Conservation (phyloP, 2,113 vertebrate genomes). For the Leptobrachium leishanense region DNA sequence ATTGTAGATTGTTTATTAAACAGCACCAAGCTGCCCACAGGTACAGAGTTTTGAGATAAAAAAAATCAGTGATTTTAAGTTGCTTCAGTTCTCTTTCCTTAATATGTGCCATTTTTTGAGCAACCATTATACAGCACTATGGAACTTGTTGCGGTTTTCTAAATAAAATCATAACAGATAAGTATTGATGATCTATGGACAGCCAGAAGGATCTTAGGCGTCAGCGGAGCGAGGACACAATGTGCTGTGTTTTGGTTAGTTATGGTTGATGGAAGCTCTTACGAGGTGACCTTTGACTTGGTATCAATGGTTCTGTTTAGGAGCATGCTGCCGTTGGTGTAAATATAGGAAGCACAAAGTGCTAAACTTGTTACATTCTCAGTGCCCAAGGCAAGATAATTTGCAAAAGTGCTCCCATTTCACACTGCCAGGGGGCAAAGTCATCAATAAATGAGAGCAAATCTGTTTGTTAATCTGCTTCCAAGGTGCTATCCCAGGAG, state of each 20-base stretch:
- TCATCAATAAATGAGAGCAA: slow-evolving; percentile 71
- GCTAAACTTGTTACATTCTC: slow-evolving; percentile 57
- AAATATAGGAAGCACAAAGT: slow-evolving; percentile 73
- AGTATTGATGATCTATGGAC: too few species aligned
- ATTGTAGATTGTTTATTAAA: too few species aligned
- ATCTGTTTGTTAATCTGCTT: slow-evolving; percentile 54
- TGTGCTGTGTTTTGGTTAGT: slow-evolving; percentile 70
- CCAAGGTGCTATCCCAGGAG: slow-evolving; percentile 37
- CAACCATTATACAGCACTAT: too few species aligned
- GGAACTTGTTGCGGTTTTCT: too few species aligned
- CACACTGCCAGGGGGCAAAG: slow-evolving; percentile 64
- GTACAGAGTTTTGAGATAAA: too few species aligned
- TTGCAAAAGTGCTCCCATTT: slow-evolving; percentile 53
- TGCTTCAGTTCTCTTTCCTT: too few species aligned
- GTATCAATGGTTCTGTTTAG: slow-evolving; percentile 66
- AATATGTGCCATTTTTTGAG: too few species aligned
- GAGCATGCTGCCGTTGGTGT: slow-evolving; percentile 69
- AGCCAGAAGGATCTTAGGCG: too few species aligned
- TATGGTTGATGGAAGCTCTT: slow-evolving; percentile 67
- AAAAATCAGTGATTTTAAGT: too few species aligned
- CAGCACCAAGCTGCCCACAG: too few species aligned
- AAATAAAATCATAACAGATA: too few species aligned
- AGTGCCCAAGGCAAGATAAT: slow-evolving; percentile 31
- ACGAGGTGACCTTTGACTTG: slow-evolving; percentile 68
- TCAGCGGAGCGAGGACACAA: neutral